These are phyloP conservation scores for Tupiocoris notatus DNA, from an alignment of 2,888 invertebrate species.

Conservation along the genomic window DNA sequence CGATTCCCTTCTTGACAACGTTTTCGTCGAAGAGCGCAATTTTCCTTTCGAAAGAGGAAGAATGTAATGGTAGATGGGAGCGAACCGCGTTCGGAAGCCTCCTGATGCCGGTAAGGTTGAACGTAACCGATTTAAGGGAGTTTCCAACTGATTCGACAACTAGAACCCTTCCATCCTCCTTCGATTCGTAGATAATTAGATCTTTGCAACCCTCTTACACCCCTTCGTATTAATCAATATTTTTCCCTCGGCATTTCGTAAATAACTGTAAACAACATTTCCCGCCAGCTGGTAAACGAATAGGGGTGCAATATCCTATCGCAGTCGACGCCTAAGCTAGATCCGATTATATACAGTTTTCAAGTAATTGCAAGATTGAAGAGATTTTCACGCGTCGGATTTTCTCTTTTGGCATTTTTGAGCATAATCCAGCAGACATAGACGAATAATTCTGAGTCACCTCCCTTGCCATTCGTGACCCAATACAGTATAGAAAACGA, in stretches of 20 bases:
- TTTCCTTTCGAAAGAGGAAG: background rate
- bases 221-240: slow-evolving; percentile 1
- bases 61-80: no score
- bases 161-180: background rate
- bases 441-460: no score
- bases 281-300: background rate
- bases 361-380: background rate
- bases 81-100: background rate
- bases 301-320: background rate
- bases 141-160: background rate
- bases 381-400: no score
- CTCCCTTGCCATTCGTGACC: no score
- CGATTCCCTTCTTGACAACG: background rate
- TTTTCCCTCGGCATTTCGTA: background rate
- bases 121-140: slow-evolving; percentile 5
- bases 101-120: background rate
- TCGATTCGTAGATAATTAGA: background rate
- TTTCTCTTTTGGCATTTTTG: no score
- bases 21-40: background rate
- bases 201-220: background rate
- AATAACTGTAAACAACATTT: slow-evolving; percentile 8
- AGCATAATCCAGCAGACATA: no score
- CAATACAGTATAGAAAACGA: no score
- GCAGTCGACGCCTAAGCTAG: background rate
- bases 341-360: background rate